These are phyloP conservation scores for Montipora sp. DNA, from an alignment of 64 coral and sea anemone genomes.

Conservation along the genomic window DNA sequence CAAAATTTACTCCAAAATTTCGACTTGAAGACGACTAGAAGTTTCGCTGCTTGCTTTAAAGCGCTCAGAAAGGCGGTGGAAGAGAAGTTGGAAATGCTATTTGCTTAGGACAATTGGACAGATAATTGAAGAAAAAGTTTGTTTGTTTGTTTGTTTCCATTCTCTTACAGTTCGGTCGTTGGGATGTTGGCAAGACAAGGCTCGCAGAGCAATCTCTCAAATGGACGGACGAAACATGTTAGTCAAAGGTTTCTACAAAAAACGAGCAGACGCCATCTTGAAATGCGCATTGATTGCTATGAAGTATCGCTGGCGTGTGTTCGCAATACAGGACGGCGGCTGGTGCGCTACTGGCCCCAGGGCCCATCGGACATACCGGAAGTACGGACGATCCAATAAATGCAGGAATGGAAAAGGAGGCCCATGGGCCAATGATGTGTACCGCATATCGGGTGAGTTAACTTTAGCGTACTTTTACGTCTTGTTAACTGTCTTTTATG, in stretches of 20 bases:
- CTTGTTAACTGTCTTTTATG: too few species aligned
- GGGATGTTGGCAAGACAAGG: constrained; percentile 51
- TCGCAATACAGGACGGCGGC: constrained; percentile 72
- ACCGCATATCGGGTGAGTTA: constrained; percentile 49
- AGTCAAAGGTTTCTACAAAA: constrained; percentile 13
- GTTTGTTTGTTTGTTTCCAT: background rate
- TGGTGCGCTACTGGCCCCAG: constrained; percentile 58
- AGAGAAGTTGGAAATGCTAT: too few species aligned
- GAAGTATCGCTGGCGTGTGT: constrained; percentile 18
- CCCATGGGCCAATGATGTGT: constrained; percentile 82
- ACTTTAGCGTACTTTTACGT: too few species aligned
- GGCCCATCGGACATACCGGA: constrained; percentile 70
- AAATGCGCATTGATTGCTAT: constrained; percentile 60
- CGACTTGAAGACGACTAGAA: too few species aligned
- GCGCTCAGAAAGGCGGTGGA: too few species aligned
- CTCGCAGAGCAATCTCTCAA: constrained; percentile 36
- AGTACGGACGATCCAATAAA: constrained; percentile 53
- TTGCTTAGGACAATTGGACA: too few species aligned
- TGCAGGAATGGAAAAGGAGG: constrained; percentile 73
- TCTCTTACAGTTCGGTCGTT: background rate
- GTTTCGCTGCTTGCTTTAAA: too few species aligned
- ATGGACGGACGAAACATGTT: constrained; percentile 43
- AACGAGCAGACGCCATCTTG: constrained; percentile 33
- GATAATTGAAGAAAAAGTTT: background rate
- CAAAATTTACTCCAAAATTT: too few species aligned